These are phyloP conservation scores for Pocillopora meandrina DNA, from an alignment of 92 coral and sea anemone genomes.

Conservation along the genomic window DNA sequence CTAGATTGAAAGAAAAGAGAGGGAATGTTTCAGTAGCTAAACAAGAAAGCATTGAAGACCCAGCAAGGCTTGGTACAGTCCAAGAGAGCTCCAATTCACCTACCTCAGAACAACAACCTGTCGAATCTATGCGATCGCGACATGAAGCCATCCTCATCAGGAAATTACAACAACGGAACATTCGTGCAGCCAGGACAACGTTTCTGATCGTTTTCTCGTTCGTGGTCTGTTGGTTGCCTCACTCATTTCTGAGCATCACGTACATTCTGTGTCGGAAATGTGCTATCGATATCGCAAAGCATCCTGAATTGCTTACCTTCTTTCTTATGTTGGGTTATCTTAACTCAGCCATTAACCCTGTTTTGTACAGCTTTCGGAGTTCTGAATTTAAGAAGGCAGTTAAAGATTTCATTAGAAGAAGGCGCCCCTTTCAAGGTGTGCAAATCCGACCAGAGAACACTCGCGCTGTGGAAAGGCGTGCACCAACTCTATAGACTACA, in stretches of 20 bases:
- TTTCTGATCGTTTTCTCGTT: constrained; percentile 48
- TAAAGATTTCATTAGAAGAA: not conserved
- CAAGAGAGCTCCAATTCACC: too few species aligned
- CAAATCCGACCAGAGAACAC: too few species aligned
- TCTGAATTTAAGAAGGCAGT: constrained; percentile 41
- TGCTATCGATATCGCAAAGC: not conserved
- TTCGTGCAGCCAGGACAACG: constrained; percentile 53
- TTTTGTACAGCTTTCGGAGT: constrained; percentile 37
- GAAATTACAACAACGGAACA: constrained; percentile 21
- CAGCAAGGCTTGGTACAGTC: too few species aligned
- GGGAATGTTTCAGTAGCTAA: too few species aligned
- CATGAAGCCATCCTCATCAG: not conserved
- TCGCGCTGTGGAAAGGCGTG: too few species aligned
- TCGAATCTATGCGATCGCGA: not conserved
- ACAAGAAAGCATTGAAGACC: too few species aligned
- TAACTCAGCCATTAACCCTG: constrained; percentile 46
- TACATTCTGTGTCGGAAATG: constrained; percentile 6
- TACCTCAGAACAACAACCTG: not conserved
- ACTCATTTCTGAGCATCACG: constrained; percentile 38
- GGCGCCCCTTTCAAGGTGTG: not conserved
- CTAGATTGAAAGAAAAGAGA: too few species aligned
- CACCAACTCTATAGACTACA: too few species aligned
- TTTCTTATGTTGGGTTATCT: constrained; percentile 49
- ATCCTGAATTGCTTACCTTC: not conserved
- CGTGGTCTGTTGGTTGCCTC: constrained; percentile 52